Percentiles rank a stretch among this genome's conserved stretches.
These are phyloP conservation scores for Stenopsyche tienmushanensis DNA, from an alignment of 1,140 invertebrate genomes.

Conservation along the genomic window DNA sequence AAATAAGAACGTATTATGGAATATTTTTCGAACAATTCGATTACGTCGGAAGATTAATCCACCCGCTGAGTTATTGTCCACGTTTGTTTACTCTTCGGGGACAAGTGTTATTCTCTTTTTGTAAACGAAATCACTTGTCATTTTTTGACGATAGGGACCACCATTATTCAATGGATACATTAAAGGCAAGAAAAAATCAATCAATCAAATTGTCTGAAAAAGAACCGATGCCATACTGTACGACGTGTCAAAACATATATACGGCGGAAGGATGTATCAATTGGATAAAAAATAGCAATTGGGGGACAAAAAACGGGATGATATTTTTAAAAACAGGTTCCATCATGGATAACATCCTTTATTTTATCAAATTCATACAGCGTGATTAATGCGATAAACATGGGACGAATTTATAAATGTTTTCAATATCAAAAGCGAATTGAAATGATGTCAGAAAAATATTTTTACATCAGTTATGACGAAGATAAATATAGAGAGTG, in stretches of 20 bases:
- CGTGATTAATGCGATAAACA: no score
- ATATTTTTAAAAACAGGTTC: no score
- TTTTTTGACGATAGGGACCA: conserved; percentile 9
- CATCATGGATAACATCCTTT: no score
- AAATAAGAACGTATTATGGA: not conserved
- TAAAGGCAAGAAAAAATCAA: conserved; percentile 23
- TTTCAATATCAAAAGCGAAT: no score
- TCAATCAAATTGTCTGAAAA: conserved; percentile 22
- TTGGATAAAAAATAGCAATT: no score
- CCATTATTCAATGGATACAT: conserved; percentile 4
- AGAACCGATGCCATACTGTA: conserved; percentile 5
- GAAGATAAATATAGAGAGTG: no score
- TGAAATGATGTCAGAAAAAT: no score
- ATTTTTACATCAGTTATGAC: no score
- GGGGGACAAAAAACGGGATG: no score
- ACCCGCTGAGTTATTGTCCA: conserved; percentile 21
- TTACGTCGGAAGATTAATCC: not conserved
- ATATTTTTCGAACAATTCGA: no score
- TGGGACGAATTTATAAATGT: no score
- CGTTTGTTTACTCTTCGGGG: conserved; percentile 9
- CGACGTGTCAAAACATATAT: conserved; percentile 11
- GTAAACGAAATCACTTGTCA: conserved; percentile 9
- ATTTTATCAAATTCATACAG: no score
- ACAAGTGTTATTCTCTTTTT: conserved; percentile 15
- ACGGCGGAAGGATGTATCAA: not conserved